Conservation (phyloP, 35 echinoderm and acorn worm genomes). For the Ophiothrix spiculata region DNA sequence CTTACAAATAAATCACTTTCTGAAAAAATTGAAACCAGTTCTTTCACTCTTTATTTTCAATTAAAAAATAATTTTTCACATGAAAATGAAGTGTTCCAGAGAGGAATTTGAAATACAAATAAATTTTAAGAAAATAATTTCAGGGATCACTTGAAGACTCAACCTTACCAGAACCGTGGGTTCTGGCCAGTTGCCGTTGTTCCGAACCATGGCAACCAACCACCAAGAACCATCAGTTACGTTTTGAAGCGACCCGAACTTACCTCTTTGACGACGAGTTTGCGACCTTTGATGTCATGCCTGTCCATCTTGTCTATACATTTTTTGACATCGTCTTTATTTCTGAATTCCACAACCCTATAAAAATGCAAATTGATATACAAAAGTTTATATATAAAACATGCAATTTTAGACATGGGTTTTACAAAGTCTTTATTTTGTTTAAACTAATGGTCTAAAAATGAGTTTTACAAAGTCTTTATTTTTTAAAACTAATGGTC, state of each 20-base stretch:
- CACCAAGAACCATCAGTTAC: not conserved
- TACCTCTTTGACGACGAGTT: constrained; percentile 89
- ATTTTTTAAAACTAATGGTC: too few species aligned
- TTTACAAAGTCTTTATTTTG: too few species aligned
- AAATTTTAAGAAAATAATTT: too few species aligned
- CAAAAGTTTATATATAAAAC: too few species aligned
- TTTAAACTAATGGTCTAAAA: too few species aligned
- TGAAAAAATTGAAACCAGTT: too few species aligned
- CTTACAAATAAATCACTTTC: too few species aligned
- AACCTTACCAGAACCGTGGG: not conserved
- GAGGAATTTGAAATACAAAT: not conserved
- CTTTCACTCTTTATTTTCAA: too few species aligned
- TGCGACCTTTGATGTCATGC: constrained; percentile 65
- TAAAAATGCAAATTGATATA: too few species aligned
- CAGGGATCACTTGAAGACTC: not conserved
- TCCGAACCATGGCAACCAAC: not conserved
- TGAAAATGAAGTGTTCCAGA: not conserved
- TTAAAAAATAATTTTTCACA: not conserved
- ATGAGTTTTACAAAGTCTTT: too few species aligned
- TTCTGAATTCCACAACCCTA: constrained; percentile 85
- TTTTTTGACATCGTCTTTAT: constrained; percentile 63
- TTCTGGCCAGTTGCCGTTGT: too few species aligned
- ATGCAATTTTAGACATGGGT: too few species aligned
- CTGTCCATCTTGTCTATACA: constrained; percentile 71
- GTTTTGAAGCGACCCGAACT: not conserved